These are phyloP conservation scores for Phaedon cochleariae DNA, from an alignment of 2,888 invertebrate species.

Conservation along the genomic window DNA sequence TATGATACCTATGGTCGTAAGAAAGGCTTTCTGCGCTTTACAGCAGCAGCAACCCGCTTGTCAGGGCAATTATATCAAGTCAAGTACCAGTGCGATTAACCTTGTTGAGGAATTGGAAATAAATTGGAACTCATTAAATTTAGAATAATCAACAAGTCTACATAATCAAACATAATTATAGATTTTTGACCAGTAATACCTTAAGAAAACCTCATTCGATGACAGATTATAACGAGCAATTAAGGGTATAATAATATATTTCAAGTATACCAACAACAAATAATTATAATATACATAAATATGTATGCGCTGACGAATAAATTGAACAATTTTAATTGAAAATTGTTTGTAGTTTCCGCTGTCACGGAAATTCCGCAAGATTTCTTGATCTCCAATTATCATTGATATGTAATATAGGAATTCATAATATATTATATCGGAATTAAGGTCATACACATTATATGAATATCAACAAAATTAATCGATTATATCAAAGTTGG, in stretches of 20 bases:
- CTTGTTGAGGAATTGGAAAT: not conserved
- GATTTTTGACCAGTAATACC: not conserved
- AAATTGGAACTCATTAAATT: not conserved
- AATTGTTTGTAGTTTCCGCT: not conserved
- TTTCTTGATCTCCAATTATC: no score
- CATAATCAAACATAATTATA: constrained; percentile 14
- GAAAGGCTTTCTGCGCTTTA: no score
- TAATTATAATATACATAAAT: constrained; percentile 27
- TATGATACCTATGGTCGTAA: no score
- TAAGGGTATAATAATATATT: constrained; percentile 20
- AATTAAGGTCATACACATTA: no score
- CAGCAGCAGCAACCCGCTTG: no score
- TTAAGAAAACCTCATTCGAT: constrained; percentile 7
- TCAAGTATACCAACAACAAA: constrained; percentile 22
- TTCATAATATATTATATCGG: no score
- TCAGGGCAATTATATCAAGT: not conserved
- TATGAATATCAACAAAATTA: no score
- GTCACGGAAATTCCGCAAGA: not conserved
- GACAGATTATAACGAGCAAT: constrained; percentile 31
- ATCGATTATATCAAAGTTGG: no score
- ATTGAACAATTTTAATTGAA: constrained; percentile 10
- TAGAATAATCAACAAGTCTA: constrained; percentile 6
- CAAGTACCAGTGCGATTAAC: not conserved
- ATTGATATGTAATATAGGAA: no score
- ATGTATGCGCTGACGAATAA: constrained; percentile 22